phyloP scores from a whole-genome alignment of 2,888 invertebrate genomes.

The Andrena dorsata region DNA sequence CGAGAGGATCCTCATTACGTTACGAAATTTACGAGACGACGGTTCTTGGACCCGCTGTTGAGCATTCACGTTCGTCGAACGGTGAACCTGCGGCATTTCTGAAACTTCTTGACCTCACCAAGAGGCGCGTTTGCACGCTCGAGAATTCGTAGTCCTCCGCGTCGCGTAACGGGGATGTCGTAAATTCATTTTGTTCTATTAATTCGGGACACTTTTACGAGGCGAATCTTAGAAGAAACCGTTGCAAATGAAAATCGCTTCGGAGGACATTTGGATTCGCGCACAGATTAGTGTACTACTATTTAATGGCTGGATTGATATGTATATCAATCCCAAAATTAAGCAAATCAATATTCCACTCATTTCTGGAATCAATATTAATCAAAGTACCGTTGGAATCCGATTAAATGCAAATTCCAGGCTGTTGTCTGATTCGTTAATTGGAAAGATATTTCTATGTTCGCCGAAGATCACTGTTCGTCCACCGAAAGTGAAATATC shows the following conservation, averaged over 20 bases:
- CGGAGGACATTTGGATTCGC: background rate
- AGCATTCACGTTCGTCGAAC: slow-evolving; percentile 44
- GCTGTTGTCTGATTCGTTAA: background rate
- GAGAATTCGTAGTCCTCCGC: slow-evolving; percentile 10
- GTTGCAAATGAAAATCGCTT: background rate
- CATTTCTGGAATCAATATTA: background rate
- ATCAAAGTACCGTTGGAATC: background rate
- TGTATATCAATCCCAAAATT: background rate
- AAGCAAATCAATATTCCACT: background rate
- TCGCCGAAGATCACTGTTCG: background rate
- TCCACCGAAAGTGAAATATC: background rate
- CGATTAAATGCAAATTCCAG: slow-evolving; percentile 17
- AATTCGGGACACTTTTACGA: background rate
- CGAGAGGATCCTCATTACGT: slow-evolving; percentile 60
- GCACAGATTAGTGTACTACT: background rate
- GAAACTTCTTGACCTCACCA: slow-evolving; percentile 57
- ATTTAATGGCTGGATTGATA: background rate
- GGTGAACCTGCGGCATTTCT: slow-evolving; percentile 53
- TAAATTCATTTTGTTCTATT: background rate
- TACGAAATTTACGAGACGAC: slow-evolving; percentile 58
- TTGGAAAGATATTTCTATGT: background rate
- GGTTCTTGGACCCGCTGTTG: slow-evolving; percentile 30
- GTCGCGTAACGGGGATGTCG: background rate
- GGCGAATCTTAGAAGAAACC: background rate
- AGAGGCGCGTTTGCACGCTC: slow-evolving; percentile 11